Base-by-base conservation (phyloP, 2,113 vertebrate genomes). In the Pseudorasbora parva region DNA sequence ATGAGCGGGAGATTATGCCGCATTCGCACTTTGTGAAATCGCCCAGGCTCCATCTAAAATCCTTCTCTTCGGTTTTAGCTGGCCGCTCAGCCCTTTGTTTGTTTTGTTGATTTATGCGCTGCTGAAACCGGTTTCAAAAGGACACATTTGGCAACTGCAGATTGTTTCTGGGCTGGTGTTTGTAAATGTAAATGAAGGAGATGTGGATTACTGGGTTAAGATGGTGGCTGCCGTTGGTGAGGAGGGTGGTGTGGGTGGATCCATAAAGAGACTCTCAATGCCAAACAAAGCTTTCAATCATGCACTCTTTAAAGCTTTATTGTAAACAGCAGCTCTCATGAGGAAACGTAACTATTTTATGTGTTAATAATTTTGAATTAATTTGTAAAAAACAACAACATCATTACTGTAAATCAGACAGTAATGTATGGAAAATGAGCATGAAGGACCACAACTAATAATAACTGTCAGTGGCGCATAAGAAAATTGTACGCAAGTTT, bases 131-230 rank as follows among this genome's bases (percentile, higher is more conserved):
- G 77, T 79, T 79, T 79, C 56, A 79, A 64, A 79, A 79, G 59
- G 77, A 79, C 57, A 78, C 37, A 27, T 45, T 78, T 47, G 76
- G 57, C 76, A 78, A 62, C 12, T 45, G 37, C 57, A 62, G 41
- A 45, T 62, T 62, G 76, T 78, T 62, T 62, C 57, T 62, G 57
- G 23, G 41, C 76, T 78, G 1, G 41, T 78, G 76, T 78, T 78
- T 78, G 76, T 45, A 78, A 47, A 78, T 78, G 33, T 78, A 78
- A 78, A 77, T 77, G 49, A 56, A 78, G 30, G 27, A 78, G 76
- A 78, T 78, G 57, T 78, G 76, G 57, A 78, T 78, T 64, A 78
- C 8, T 62, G 57, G 76, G 76, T 78, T 62, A 78, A 78, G 76
- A 78, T 78, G 76, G 57, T 19, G 57, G 56, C 76, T 78, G 76